Evolutionary conservation across 2,113 vertebrate genomes (phyloP).

Genomic region (Chunga burmeisteri): DNA sequence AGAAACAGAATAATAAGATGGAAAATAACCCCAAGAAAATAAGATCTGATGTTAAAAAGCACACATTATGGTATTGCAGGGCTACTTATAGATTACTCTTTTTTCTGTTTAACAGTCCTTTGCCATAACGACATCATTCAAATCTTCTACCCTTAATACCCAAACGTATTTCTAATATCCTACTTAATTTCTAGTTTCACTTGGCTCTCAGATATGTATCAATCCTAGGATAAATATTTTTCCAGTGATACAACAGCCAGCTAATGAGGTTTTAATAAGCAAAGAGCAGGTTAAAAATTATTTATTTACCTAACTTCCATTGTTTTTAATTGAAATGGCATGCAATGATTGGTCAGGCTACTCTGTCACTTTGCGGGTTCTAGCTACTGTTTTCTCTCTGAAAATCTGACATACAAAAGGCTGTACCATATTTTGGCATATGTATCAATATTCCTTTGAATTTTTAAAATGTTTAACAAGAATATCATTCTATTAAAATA

Average conservation of each 20-base stretch:
- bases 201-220: background rate
- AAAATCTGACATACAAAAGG: background rate
- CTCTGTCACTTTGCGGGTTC: background rate
- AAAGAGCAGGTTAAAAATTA: background rate
- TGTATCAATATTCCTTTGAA: background rate
- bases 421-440: background rate
- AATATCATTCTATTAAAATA: background rate
- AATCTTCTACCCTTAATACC: background rate
- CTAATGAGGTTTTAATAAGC: background rate
- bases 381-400: background rate
- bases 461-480: background rate
- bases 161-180: background rate
- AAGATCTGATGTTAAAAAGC: background rate
- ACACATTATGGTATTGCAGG: background rate
- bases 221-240: background rate
- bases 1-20: background rate
- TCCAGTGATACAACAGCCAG: background rate
- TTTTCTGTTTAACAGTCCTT: background rate
- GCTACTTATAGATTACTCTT: background rate
- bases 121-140: background rate
- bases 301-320: background rate
- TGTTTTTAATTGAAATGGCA: background rate
- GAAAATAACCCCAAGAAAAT: background rate
- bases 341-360: background rate
- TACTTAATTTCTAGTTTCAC: background rate